Evolutionary conservation across 2,888 invertebrate species (phyloP), one percentile per base, ranked within the genome.

Genomic region (Odontomyia ornata): DNA sequence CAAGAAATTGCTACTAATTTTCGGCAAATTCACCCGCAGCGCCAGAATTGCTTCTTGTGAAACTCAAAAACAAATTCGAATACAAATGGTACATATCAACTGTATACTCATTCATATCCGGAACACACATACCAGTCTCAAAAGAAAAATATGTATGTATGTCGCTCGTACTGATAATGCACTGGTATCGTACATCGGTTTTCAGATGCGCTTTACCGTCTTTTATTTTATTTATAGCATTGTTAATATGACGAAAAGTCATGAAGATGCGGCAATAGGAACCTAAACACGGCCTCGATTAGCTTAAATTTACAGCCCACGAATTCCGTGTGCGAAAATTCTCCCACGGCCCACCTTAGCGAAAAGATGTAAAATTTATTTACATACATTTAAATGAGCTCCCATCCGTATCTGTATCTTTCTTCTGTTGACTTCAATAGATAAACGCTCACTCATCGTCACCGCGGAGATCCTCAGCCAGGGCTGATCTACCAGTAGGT

Each of bases 301-400:
- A 18, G 56, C 25, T 9, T 60, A 73, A 21, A 60, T 73, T 73
- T 73, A 64, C 62, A 28, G 30, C 25, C 60, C 36, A 27, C 43
- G 43, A 28, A 46, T 60, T 75, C 64, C 15, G 43, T 27, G 21
- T 47, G 64, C 64, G 62, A 75, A 75, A 75, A 75, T 62, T 75
- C 75, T 75, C 75, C 75, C 75, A 75, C 75, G 75, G 75, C 64
- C 57, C 64, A 57, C 57, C 27, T 56, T 21, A 64, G 23, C 46
- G 36, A 62, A 75, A 62, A 43, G 43, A 62, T 75, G 60, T 64
- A 64, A 75, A 75, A 46, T 64, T 46, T 27, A 72, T 18, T 7
- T 67, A 71, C 56, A 25, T 71, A 28, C 52, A 72, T 72, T 72
- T 18, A 72, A 72, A 69, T 69, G 36, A 69, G 69, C 69, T 47